These are phyloP conservation scores for Falco naumanni DNA, from an alignment of 2,797 vertebrate genomes.

Conservation along the genomic window DNA sequence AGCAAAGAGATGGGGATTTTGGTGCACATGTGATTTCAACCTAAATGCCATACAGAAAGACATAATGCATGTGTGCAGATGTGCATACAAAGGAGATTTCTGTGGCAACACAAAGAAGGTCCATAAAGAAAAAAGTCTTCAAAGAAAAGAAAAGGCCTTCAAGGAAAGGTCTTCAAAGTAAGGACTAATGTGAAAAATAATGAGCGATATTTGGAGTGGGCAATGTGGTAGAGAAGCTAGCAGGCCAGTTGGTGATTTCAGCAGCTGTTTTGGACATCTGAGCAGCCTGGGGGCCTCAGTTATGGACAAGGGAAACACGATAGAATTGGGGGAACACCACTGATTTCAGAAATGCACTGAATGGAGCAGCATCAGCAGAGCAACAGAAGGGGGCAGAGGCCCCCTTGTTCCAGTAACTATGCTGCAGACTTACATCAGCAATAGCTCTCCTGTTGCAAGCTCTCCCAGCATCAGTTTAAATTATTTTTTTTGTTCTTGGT, in stretches of 20 bases:
- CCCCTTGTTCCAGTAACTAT: neutral
- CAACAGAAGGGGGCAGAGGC: neutral
- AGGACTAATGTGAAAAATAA: neutral
- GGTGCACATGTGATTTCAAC: neutral
- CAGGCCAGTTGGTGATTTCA: neutral
- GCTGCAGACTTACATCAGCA: neutral
- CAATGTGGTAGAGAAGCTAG: neutral
- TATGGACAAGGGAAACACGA: neutral
- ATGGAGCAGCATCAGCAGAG: neutral
- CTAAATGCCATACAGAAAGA: neutral
- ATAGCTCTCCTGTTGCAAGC: neutral
- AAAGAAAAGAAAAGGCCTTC: too few relatives aligned
- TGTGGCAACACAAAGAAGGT: constrained; percentile 14
- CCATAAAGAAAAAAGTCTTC: neutral
- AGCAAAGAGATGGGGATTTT: neutral
- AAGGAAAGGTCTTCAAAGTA: too few relatives aligned
- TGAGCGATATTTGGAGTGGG: too few relatives aligned
- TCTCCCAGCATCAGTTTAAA: neutral
- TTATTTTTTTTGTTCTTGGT: neutral
- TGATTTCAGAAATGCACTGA: neutral
- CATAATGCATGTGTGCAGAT: neutral
- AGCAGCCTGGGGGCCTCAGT: neutral
- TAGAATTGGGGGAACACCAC: neutral
- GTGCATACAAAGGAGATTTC: constrained; percentile 1
- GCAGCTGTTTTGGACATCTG: neutral